These are phyloP conservation scores for Gasterosteus nipponicus DNA, from an alignment of 2,113 vertebrate species.

Conservation along the genomic window DNA sequence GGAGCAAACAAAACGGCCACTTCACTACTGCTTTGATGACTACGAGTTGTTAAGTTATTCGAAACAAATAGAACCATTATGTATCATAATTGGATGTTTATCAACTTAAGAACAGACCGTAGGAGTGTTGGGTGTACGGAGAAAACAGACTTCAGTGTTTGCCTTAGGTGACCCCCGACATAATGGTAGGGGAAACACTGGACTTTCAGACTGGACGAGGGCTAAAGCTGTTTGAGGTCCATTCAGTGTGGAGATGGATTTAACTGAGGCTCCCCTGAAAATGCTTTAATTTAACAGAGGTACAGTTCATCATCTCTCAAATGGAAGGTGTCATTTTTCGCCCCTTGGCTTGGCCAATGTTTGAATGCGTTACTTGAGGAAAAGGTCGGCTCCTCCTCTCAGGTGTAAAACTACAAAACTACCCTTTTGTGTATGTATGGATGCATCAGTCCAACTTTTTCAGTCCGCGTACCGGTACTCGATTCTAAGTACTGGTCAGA, in stretches of 20 bases:
- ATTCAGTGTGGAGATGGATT: slow-evolving; percentile 27
- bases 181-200: too few relatives aligned
- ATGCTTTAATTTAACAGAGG: slow-evolving; percentile 1
- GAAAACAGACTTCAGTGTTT: slow-evolving; percentile 36
- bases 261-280: slow-evolving; percentile 15
- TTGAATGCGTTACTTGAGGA: neutral
- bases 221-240: slow-evolving; percentile 31
- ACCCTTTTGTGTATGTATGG: neutral
- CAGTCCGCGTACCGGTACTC: too few relatives aligned
- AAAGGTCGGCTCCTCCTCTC: neutral
- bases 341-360: neutral
- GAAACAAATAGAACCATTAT: slow-evolving; percentile 60
- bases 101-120: slow-evolving; percentile 50
- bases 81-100: slow-evolving; percentile 60
- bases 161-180: too few relatives aligned
- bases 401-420: neutral
- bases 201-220: slow-evolving; percentile 7
- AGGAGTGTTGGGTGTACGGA: slow-evolving; percentile 37
- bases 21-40: slow-evolving; percentile 67
- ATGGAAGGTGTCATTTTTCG: neutral
- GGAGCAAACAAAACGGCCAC: slow-evolving; percentile 72
- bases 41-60: slow-evolving; percentile 29
- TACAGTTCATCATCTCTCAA: slow-evolving; percentile 49
- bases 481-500: too few relatives aligned
- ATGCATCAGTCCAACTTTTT: neutral